Base-by-base conservation (phyloP, 2,888 invertebrate species). In the Clunio marinus region DNA sequence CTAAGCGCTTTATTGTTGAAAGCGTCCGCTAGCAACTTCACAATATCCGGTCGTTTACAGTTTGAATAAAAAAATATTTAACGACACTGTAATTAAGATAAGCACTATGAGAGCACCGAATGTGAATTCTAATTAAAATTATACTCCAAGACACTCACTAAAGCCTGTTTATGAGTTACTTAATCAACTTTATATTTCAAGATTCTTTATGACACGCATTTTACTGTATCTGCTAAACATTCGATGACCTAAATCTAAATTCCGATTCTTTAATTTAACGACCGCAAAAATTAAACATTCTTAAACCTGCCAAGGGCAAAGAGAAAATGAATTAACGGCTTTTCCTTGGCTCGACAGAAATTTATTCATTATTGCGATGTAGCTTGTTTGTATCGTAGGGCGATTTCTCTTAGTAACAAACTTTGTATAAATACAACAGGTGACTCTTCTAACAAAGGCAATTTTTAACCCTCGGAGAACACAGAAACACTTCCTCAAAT, bases 61-160 rank as follows among this genome's bases (percentile, higher is more conserved):
- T 25, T 25, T 25, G n/a, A 28, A 25, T 25, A 35, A 20, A 45
- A 51, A 25, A 59, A 20, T 17, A 35, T 8, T 66, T 66, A 66
- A 66, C 28, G 66, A 55, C 46, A 66, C 7, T 55, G 66, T 55
- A 51, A 66, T 66, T 66, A 46, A 66, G 66, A 66, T 66, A 65
- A 66, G 66, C 51, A 4, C 51, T 17, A 20, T 22, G 51, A 51
- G n/a, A n/a, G n/a, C n/a, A 32, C 20, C 13, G n/a, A 57, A 57
- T 27, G 57, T 24, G 41, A 46, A 28, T 46, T 25, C 46, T 66
- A 66, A 66, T 66, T 66, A 66, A 66, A 55, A 57, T 13, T n/a
- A 27, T 10, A 20, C 25, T 24, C 25, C 25, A 57, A n/a, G n/a
- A n/a, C n/a, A n/a, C n/a, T n/a, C n/a, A n/a, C n/a, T n/a, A n/a